Conservation (phyloP, 1,140 invertebrate species). For the Heliconius eleuchia region DNA sequence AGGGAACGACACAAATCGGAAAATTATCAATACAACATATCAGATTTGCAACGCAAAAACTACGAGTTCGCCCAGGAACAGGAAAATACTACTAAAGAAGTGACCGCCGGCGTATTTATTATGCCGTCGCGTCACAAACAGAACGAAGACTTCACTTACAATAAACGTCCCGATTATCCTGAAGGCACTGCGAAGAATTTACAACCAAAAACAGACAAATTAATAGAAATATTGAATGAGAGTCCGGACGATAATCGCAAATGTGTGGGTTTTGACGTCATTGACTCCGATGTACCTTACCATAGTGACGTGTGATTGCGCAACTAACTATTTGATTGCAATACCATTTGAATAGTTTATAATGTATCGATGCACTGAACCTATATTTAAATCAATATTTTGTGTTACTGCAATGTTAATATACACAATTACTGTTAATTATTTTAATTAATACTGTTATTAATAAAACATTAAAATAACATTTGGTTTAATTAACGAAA, state of each 20-base stretch:
- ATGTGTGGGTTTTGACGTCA: constrained; percentile 50
- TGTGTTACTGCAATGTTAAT: neutral
- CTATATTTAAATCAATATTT: neutral
- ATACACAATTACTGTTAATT: neutral
- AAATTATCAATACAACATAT: constrained; percentile 60
- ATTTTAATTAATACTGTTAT: constrained; percentile 14
- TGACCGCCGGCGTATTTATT: constrained; percentile 61
- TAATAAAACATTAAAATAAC: constrained; percentile 16
- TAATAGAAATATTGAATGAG: constrained; percentile 67
- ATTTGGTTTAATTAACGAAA: constrained; percentile 6
- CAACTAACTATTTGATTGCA: constrained; percentile 36
- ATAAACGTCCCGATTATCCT: constrained; percentile 70
- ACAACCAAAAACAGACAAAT: constrained; percentile 57
- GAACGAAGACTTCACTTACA: constrained; percentile 54
- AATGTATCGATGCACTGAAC: constrained; percentile 24
- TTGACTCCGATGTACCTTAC: constrained; percentile 46
- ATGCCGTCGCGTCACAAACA: constrained; percentile 62
- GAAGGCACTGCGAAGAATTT: constrained; percentile 53
- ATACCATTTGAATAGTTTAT: constrained; percentile 36
- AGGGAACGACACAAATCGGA: constrained; percentile 69
- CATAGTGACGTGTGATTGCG: constrained; percentile 62
- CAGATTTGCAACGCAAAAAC: constrained; percentile 60
- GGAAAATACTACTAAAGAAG: constrained; percentile 46
- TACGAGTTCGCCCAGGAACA: constrained; percentile 51
- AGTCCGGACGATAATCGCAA: constrained; percentile 50